Evolutionary conservation across 1,140 invertebrate species (phyloP), one percentile per base, ranked within the genome.

Genomic region (Heliconius hewitsoni): DNA sequence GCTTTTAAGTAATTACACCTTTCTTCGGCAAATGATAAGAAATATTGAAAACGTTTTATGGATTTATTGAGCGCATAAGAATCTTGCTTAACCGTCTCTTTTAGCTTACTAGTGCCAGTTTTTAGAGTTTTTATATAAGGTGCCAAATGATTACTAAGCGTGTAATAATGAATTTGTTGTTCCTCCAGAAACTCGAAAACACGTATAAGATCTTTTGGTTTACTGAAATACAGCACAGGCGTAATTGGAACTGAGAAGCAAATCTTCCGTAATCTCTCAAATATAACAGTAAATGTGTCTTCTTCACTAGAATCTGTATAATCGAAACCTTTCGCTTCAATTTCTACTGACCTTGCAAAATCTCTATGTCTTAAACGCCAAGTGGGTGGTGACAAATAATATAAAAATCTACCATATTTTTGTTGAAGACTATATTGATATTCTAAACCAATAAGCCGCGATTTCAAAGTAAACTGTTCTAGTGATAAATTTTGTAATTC

Each of bases 321-420:
- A 86, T 93, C 91, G 83, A 94, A 94, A 23, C 93, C 93, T 78
- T 86, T 91, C 2, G 85, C 87, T 87, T 93, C 90, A 78, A 94
- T 93, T 84, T 94, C 93, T 18, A 91, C 76, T 8, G 92, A 93
- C 57, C 80, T 86, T 19, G 93, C 93, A 81, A 94, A 94, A 71
- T 92, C 87, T 80, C 93, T 91, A 50, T 96, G 89, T 74, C 93
- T 86, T 34, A 85, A 83, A 16, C 95, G 92, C 96, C 96, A 96
- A 16, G 86, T 88, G 55, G 95, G 93, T n/a, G 96, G 96, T 50
- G 96, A 95, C 6, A 96, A 85, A 82, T 95, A 95, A 85, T 95
- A 96, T n/a, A 97, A 90, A 89, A 96, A 96, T 83, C 95, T 95
- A 76, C 96, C 96, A 88, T 96, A 96, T 88, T 96, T 95, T 87